phyloP scores from a whole-genome alignment of 2,888 invertebrate genomes.

The Apotomis betuletana region DNA sequence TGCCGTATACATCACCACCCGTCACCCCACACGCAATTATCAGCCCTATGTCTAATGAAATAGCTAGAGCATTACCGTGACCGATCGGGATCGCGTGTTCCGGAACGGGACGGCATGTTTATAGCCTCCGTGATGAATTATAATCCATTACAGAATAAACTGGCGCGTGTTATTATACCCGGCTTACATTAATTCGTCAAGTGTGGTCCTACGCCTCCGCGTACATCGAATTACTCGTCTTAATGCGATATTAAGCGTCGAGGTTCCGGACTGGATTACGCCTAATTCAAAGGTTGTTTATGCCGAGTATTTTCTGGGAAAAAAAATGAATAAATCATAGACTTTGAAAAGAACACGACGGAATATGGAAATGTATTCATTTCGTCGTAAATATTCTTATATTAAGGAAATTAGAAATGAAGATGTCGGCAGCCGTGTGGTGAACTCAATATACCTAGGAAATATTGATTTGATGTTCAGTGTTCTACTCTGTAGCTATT shows the following conservation, averaged over 20 bases:
- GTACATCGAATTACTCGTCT: constrained; percentile 31
- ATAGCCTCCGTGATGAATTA: constrained; percentile 53
- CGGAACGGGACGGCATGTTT: constrained; percentile 35
- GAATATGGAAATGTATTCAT: constrained; percentile 26
- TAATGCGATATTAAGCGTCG: constrained; percentile 33
- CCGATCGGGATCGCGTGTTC: constrained; percentile 35
- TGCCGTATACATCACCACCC: constrained; percentile 30
- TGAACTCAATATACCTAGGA: neutral
- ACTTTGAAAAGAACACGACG: constrained; percentile 14
- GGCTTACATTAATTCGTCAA: constrained; percentile 62
- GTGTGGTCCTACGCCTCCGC: constrained; percentile 62
- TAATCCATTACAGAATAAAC: constrained; percentile 59
- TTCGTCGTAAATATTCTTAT: constrained; percentile 29
- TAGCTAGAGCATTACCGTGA: constrained; percentile 20
- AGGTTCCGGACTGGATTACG: constrained; percentile 29
- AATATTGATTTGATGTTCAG: neutral
- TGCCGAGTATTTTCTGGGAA: constrained; percentile 29
- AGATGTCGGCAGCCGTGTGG: neutral
- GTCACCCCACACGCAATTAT: constrained; percentile 27
- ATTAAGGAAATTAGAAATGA: constrained; percentile 26
- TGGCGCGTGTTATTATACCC: constrained; percentile 56
- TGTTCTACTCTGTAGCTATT: constrained; percentile 4
- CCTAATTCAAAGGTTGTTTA: constrained; percentile 27
- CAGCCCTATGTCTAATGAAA: constrained; percentile 24
- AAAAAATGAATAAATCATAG: constrained; percentile 37